These are phyloP conservation scores for Takifugu bimaculatus DNA, from an alignment of 2,113 vertebrate species.

Conservation along the genomic window DNA sequence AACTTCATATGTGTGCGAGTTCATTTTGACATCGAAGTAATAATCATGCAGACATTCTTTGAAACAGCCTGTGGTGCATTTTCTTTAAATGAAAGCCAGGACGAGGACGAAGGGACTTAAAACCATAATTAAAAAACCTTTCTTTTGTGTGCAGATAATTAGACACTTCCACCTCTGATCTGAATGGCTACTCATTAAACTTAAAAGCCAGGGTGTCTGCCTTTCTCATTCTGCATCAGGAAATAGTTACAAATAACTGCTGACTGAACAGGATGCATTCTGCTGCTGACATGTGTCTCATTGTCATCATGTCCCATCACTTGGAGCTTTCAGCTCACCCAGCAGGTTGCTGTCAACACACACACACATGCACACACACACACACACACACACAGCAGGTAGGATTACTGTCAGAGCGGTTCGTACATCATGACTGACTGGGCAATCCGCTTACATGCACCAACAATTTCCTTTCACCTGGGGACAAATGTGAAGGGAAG, in stretches of 20 bases:
- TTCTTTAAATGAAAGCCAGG: no score
- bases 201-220: constrained; percentile 24
- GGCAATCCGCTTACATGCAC: constrained; percentile 54
- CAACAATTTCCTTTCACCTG: constrained; percentile 69
- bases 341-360: constrained; percentile 68
- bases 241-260: constrained; percentile 54
- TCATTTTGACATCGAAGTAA: neutral
- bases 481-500: constrained; percentile 41
- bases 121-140: no score
- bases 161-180: no score
- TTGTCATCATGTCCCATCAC: constrained; percentile 45
- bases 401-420: constrained; percentile 72
- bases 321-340: constrained; percentile 52
- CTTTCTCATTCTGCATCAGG: constrained; percentile 38
- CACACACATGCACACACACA: constrained; percentile 7
- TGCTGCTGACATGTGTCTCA: constrained; percentile 61
- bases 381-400: constrained; percentile 40
- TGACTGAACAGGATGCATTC: constrained; percentile 63
- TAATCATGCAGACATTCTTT: no score
- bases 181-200: neutral
- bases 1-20: no score
- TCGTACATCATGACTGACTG: constrained; percentile 58
- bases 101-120: no score
- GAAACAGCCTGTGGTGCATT: no score
- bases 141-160: no score